phyloP scores from a whole-genome alignment of 2,797 vertebrate species.

The Labroides dimidiatus region DNA sequence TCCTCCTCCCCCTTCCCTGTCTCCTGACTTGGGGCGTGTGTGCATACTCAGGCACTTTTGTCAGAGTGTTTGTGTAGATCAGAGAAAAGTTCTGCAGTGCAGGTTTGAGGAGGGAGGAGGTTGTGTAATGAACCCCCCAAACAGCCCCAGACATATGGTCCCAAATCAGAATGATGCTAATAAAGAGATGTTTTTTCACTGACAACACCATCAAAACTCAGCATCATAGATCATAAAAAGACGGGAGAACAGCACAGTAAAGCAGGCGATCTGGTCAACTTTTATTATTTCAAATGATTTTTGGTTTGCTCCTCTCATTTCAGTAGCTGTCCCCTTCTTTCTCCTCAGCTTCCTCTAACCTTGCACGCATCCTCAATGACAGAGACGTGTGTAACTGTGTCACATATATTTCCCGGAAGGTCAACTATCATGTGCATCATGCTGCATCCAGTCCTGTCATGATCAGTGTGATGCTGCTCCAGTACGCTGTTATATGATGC shows the following conservation, averaged over 20 bases:
- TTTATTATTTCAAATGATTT: too few relatives aligned
- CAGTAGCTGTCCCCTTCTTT: neutral
- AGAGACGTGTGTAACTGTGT: constrained; percentile 23
- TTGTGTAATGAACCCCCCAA: constrained; percentile 50
- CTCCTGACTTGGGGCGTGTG: constrained; percentile 68
- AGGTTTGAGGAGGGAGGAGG: constrained; percentile 69
- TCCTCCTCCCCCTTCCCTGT: constrained; percentile 38
- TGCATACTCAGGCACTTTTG: constrained; percentile 82
- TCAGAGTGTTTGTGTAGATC: constrained; percentile 76
- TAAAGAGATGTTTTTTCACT: constrained; percentile 20
- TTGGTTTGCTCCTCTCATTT: constrained; percentile 3
- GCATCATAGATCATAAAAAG: too few relatives aligned
- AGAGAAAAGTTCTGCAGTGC: constrained; percentile 87
- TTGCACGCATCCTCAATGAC: neutral
- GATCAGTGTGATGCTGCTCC: constrained; percentile 22
- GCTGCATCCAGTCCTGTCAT: constrained; percentile 13
- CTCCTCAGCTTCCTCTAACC: constrained; percentile 4
- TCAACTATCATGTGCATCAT: constrained; percentile 34
- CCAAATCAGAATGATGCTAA: constrained; percentile 35
- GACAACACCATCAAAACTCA: constrained; percentile 5
- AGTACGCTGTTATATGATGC: constrained; percentile 16
- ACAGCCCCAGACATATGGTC: constrained; percentile 22
- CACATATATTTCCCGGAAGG: constrained; percentile 37
- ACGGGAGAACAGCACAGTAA: too few relatives aligned
- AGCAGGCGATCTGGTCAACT: too few relatives aligned